Evolutionary conservation across 92 coral and sea anemone species (phyloP), one percentile per base, ranked within the genome.

Genomic region (Umimayanthus kanabou): DNA sequence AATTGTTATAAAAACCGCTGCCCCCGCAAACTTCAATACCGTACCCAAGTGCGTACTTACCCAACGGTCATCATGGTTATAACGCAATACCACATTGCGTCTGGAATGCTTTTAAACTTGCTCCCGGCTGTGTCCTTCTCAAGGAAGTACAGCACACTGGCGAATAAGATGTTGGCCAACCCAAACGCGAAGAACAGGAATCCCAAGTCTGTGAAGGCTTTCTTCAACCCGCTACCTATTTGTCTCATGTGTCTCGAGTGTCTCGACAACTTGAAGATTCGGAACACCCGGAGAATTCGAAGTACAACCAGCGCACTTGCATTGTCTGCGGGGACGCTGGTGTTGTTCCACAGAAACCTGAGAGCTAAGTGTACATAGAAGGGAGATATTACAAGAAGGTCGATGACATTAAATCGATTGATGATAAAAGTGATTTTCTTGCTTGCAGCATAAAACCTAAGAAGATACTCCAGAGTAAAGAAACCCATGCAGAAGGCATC

Each of bases 11-110:
- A 47, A 47, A 47, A 47, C 11, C 11, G 10, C 0, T 47, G 50
- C 9, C 50, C 50, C 11, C n/a, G n/a, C n/a, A 47, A 11, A 7
- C 50, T 47, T 7, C 50, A 47, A 53, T 53, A 53, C 11, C 20
- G 58, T 53, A 13, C 13, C 58, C 18, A 53, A 2, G 4, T 53
- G 18, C 22, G n/a, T 39, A 90, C 98, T 86, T 93, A 96, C 98
- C 98, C 98, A 30, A 96, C 96, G 6, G 98, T 96, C 98, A 96
- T 96, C 98, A 96, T 96, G 0, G 98, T 96, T 49, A 96, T 94
- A 15, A 95, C 91, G 6, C 98, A 93, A 69, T 95, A 96, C 98
- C 98, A 96, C 98, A 96, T 96, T n/a, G 96, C 87, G 53, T 93
- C 98, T 0, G 98, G 98, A 78, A 96, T 96, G 65, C 98, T 96